Conservation (phyloP, 2,797 vertebrate genomes). For the Gadopsis bispinosus region DNA sequence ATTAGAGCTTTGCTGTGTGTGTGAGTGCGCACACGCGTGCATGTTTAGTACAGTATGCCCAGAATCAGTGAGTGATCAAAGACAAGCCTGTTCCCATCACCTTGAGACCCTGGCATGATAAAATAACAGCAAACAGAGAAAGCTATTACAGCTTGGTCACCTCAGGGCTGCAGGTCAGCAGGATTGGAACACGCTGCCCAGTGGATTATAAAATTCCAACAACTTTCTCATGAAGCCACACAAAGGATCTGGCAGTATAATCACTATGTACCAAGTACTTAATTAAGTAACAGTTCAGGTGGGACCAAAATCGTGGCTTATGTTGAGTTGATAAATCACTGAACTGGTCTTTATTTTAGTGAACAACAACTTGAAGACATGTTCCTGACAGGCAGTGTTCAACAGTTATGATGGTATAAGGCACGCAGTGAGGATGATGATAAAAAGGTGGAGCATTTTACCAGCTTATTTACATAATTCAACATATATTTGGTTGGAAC, state of each 20-base stretch:
- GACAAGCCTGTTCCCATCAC: conserved; percentile 53
- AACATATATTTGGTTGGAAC: neutral
- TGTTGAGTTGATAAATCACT: neutral
- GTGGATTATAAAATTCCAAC: conserved; percentile 46
- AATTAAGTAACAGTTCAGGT: conserved; percentile 4
- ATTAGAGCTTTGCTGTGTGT: conserved; percentile 4
- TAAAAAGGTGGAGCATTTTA: neutral
- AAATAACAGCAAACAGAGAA: conserved; percentile 59
- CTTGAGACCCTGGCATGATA: conserved; percentile 42
- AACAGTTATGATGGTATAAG: neutral
- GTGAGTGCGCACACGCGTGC: neutral
- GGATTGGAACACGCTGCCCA: conserved; percentile 41
- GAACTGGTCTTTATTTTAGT: neutral
- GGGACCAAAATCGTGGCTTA: conserved; percentile 1
- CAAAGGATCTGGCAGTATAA: conserved; percentile 10
- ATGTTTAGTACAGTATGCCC: neutral
- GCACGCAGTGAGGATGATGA: conserved; percentile 5
- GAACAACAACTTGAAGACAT: neutral
- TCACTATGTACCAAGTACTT: neutral
- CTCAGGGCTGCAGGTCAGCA: conserved; percentile 62
- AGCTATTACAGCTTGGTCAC: conserved; percentile 46
- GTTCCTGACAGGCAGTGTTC: neutral
- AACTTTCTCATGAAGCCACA: conserved; percentile 50
- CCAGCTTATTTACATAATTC: neutral
- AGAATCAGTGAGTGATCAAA: conserved; percentile 71